Evolutionary conservation across 2,888 invertebrate species (phyloP), one percentile per base, ranked within the genome.

Genomic region (Sialis fuliginosa): DNA sequence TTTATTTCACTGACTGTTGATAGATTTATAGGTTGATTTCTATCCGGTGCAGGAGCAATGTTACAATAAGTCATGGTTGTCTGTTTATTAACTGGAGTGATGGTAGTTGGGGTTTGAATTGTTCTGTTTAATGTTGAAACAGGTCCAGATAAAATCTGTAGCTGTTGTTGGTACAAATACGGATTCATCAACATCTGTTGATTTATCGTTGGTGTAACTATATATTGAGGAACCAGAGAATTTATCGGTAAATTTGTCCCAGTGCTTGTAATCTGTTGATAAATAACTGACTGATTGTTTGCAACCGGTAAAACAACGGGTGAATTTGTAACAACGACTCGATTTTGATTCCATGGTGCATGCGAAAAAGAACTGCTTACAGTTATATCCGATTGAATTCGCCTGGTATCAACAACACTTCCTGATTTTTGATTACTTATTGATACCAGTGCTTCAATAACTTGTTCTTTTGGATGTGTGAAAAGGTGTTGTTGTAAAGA

Each of bases 391-490:
- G 70, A 51, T 66, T 65, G 31, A 42, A 33, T 43, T 35, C 4
- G n/a, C 44, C 33, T 10, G 30, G 48, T 3, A 42, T 33, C 50
- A 44, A 42, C 52, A 52, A 9, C 50, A 50, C 33, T 52, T 46
- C 47, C 56, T 57, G 33, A 48, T 50, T 45, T 50, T 49, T 48
- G 53, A 55, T 12, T 55, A 54, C 41, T 46, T 49, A 45, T 49
- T 52, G 8, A 61, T 53, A 63, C 61, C 52, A 89, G 68, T 30
- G 88, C 88, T 62, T 80, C 84, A 55, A 88, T 88, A 45, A 89
- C 86, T 66, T 86, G 86, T 56, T 87, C 87, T 64, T 88, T 88
- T 39, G 88, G 87, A 69, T 88, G 88, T 31, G 86, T 87, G 60
- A 84, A 80, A 62, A 89, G 70, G 62, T 88, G 88, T 52, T 76